Evolutionary conservation across 2,888 invertebrate genomes (phyloP), one percentile per base, ranked within the genome.

Genomic region (Acanthosoma haemorrhoidale): DNA sequence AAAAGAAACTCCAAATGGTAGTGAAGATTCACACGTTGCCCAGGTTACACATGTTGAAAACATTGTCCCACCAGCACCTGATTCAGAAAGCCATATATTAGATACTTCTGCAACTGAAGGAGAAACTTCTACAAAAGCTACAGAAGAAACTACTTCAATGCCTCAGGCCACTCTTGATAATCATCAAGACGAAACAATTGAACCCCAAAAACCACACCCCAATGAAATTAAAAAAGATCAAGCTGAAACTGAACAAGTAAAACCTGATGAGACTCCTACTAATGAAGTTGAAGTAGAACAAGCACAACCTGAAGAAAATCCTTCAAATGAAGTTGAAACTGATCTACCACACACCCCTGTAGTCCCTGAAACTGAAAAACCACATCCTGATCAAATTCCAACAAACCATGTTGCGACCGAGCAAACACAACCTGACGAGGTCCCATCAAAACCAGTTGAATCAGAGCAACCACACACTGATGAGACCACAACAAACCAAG

Each of bases 401-500:
- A 13, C 8, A 36, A 13, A 9, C 8, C 8, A 36, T 36, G 8
- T 9, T 9, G 8, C 8, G 36, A 8, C 8, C 13, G 36, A 36
- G 36, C 8, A 36, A 9, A 8, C 8, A 9, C 36, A 36, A 9
- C 36, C 36, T 36, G 36, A 9, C 8, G 13, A 8, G 8, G 13
- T 36, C 8, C 8, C 8, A 9, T 36, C 36, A 8, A 8, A 36
- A 36, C 13, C 36, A 36, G 36, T 9, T 9, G 13, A 8, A 8
- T 9, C 36, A 36, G 8, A 9, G 36, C 36, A 8, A 36, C 8
- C 36, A 13, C 36, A 36, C 13, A 13, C 9, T 59, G 13, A 75
- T 29, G 36, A 71, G 43, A 64, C 72, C 70, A 38, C 74, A 59
- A 70, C 70, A 64, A 66, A 71, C 38, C 73, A 71, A 64, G 60